Evolutionary conservation across 1,140 invertebrate genomes (phyloP), one percentile per base, ranked within the genome.

Genomic region (Drosophila sturtevanti): DNA sequence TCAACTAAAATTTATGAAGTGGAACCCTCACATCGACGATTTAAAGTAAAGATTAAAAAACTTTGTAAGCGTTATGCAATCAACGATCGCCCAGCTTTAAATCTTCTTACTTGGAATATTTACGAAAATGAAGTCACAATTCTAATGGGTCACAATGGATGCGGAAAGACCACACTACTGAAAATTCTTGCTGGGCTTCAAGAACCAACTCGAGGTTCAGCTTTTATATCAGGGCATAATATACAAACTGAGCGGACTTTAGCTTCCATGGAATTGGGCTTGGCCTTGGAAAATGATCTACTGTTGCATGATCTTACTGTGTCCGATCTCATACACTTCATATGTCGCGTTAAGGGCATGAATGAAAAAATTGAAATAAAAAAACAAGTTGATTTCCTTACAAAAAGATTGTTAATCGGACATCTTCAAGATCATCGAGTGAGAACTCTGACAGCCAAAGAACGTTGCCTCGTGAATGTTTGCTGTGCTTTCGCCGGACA

Each of bases 131-230:
- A 95, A 87, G 94, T 95, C 63, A 95, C 95, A 3, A 94, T 95
- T 1, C 91, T 98, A 18, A 93, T 98, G 37, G 97, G 97, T 11
- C 96, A 96, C 76, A 97, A 97, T 91, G 96, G 96, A 24, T 96
- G 96, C 70, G 97, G 97, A 9, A 97, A 97, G 92, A 96, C 95
- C 24, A 96, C 96, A 55, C 93, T 95, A 80, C 95, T 98, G 95
- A 96, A 89, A 86, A 94, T 93, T 93, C 91, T 97, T 1, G 97
- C 96, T 70, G 96, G 96, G 22, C 94, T 97, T 82, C 93, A 95
- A 58, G 93, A 95, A 6, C 95, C 96, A 34, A 95, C 94, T 0
- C 93, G 92, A 27, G 97, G 97, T 1, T 94, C 93, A n/a, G 95
- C 96, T 3, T 85, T 92, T 35, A 92, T 98, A 2, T 94, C 95